These are phyloP conservation scores for Aromia moschata DNA, from an alignment of 2,888 invertebrate species.

Conservation along the genomic window DNA sequence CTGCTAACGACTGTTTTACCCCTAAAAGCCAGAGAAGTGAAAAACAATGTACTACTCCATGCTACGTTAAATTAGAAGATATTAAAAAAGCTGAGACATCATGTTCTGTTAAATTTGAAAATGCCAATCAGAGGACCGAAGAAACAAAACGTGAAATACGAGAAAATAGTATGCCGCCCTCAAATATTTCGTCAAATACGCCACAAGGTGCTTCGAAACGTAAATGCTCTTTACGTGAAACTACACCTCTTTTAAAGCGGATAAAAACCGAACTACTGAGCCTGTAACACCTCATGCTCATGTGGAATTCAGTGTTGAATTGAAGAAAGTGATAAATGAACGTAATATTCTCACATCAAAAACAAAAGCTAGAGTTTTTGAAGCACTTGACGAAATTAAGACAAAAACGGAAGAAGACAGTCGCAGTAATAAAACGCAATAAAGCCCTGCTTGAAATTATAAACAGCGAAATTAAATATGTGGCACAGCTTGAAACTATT, in stretches of 20 bases:
- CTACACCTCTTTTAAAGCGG: neutral
- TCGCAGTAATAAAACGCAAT: slow-evolving; percentile 55
- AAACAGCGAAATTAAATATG: slow-evolving; percentile 74
- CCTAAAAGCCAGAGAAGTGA: neutral
- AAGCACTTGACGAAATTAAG: slow-evolving; percentile 65
- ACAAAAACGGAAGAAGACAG: slow-evolving; percentile 56
- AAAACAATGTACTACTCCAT: neutral
- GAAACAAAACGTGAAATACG: neutral
- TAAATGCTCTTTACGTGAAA: neutral
- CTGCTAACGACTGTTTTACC: neutral
- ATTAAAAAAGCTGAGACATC: neutral
- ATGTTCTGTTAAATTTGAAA: slow-evolving; percentile 23
- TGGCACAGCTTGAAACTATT: slow-evolving; percentile 72
- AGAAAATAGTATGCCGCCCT: neutral
- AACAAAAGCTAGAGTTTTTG: slow-evolving; percentile 69
- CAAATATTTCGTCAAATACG: neutral
- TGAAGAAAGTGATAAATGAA: slow-evolving; percentile 69
- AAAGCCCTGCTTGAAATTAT: slow-evolving; percentile 75
- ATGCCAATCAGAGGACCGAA: neutral
- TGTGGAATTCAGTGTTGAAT: slow-evolving; percentile 68
- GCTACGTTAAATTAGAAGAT: slow-evolving; percentile 14
- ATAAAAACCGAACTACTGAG: slow-evolving; percentile 28
- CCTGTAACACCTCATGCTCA: slow-evolving; percentile 69
- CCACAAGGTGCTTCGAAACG: neutral
- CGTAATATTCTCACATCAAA: slow-evolving; percentile 71